Evolutionary conservation across 2,797 vertebrate species (phyloP).

Genomic region (Acanthis flammea): DNA sequence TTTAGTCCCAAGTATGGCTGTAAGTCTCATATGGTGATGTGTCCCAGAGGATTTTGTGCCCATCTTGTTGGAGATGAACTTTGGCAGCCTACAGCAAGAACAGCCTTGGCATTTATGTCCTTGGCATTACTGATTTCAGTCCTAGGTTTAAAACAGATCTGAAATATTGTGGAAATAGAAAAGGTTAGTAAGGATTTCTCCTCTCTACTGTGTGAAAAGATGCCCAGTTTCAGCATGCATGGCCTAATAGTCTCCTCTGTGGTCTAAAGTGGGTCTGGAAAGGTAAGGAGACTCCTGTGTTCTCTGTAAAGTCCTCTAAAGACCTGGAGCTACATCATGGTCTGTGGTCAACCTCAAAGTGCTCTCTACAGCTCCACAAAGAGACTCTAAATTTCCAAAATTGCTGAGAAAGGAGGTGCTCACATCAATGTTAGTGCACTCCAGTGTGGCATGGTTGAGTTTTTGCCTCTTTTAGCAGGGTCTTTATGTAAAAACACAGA

Average conservation of each 20-base stretch:
- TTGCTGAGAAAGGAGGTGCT: not conserved
- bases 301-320: not conserved
- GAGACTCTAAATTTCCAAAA: not conserved
- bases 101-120: not conserved
- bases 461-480: not conserved
- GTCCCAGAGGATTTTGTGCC: not conserved
- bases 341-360: not conserved
- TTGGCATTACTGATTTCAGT: not conserved
- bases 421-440: fast-evolving
- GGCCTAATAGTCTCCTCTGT: not conserved
- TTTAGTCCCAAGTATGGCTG: not conserved
- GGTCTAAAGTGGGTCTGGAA: not conserved
- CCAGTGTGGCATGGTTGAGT: not conserved
- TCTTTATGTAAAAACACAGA: not conserved
- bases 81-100: not conserved
- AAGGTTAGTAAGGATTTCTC: not conserved
- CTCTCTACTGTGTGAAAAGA: not conserved
- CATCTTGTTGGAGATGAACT: not conserved
- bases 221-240: not conserved
- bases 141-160: not conserved
- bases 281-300: not conserved
- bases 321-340: not conserved
- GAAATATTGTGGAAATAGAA: not conserved
- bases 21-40: not conserved
- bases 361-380: not conserved